Base-by-base conservation (phyloP, 2,888 invertebrate species). In the Drosophila nr. perissopoda region DNA sequence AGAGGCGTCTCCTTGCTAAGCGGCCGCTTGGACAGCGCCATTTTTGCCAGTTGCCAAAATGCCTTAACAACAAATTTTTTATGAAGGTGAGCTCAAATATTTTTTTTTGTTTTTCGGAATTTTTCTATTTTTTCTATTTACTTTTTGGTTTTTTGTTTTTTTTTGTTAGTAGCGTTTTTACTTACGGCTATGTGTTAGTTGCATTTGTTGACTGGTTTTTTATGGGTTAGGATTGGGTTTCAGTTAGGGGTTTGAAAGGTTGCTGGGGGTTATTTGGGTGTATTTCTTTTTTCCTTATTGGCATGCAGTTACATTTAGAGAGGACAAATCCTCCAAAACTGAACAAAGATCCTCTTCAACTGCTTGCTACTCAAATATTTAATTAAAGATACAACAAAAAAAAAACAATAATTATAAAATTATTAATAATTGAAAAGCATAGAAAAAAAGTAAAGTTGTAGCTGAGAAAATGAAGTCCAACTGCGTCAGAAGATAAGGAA, bases 21-120 rank as follows among this genome's bases (percentile, higher is more conserved):
- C 69, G 93, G 93, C 76, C 93, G 91, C 85, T 93, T 93, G 31
- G 93, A 91, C 76, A 93, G 81, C 80, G 93, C 93, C 93, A 93
- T 93, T 51, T 63, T 76, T 38, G 54, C 69, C 70, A 58, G 54
- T 64, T 62, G 51, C 62, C 71, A 58, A 70, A 73, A 53, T 75
- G 82, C 86, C 76, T 75, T 78, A 76, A 73, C 67, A 69, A 75
- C 77, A 76, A 71, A 76, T 69, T 75, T 63, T 63, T 71, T 56
- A 18, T 56, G 34, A 45, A 69, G 54, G 73, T 73, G 69, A 74
- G 79, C 74, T 73, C 75, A 67, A 49, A 49, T 58, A 48, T 56
- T 58, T 45, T 27, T 8, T 38, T 18, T 42, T 42, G 34, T 7
- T 45, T 25, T 45, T 25, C 16, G 45, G 2, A 10, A 13, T 56